A percentile compares a stretch with the other conserved stretches of the same genome.
Conservation (phyloP, 2,888 invertebrate genomes). For the Orgyia antiqua region DNA sequence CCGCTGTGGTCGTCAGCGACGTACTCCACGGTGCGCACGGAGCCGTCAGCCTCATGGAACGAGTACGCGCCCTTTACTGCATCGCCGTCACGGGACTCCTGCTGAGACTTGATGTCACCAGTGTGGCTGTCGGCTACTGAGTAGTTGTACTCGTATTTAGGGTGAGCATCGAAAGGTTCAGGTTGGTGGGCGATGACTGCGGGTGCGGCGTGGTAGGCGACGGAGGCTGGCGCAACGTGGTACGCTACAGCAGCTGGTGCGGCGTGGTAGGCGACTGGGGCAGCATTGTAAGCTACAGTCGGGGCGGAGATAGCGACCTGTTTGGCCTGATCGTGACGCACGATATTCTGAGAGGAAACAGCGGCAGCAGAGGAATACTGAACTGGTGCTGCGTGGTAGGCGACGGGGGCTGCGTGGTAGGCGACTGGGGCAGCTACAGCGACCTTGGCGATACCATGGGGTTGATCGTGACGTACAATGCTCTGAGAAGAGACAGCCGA, state of each 20-base stretch:
- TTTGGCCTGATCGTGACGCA: conserved; percentile 10
- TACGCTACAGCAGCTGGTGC: conserved; percentile 16
- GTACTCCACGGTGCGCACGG: conserved; percentile 69
- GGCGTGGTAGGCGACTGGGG: conserved; percentile 12
- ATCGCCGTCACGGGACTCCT: conserved; percentile 69
- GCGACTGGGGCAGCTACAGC: conserved; percentile 11
- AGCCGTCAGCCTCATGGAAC: conserved; percentile 69
- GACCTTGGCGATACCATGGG: conserved; percentile 3
- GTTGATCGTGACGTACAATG: conserved; percentile 53
- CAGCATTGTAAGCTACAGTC: conserved; percentile 18
- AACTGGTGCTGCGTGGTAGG: conserved; percentile 29
- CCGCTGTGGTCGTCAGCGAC: conserved; percentile 70
- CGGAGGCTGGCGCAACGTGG: conserved; percentile 21
- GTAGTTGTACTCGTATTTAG: conserved; percentile 66
- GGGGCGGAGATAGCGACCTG: conserved; percentile 11
- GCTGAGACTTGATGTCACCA: conserved; percentile 72
- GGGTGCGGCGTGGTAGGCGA: conserved; percentile 45
- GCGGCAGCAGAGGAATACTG: conserved; percentile 57
- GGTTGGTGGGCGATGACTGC: conserved; percentile 21
- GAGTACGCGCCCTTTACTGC: conserved; percentile 70
- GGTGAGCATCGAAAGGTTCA: conserved; percentile 29
- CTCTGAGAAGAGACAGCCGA: conserved; percentile 48
- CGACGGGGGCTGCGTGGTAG: conserved; percentile 28
- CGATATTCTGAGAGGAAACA: conserved; percentile 16
- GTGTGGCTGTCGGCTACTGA: conserved; percentile 71